Evolutionary conservation across 1,140 invertebrate genomes (phyloP).

Genomic region (Acromyrmex echinatior): DNA sequence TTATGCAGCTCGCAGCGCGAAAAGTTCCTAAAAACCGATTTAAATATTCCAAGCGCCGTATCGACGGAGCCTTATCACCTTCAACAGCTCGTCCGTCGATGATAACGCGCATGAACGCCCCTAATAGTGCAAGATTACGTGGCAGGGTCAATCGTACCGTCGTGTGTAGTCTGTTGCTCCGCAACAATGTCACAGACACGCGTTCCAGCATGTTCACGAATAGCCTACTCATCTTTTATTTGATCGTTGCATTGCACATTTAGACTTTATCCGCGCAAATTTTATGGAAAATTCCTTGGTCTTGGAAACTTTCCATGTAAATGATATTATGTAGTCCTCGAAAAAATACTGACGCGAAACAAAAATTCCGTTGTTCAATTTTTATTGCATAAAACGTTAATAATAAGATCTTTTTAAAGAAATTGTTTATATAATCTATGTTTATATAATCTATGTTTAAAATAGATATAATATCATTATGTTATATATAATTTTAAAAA

Average conservation of each 20-base stretch:
- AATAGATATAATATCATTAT: too few species aligned
- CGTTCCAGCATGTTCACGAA: neutral
- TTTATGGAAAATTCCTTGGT: neutral
- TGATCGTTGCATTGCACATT: neutral
- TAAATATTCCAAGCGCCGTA: slow-evolving; percentile 38
- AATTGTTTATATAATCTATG: too few species aligned
- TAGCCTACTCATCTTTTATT: neutral
- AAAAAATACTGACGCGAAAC: neutral
- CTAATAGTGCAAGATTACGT: slow-evolving; percentile 69
- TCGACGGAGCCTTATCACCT: slow-evolving; percentile 68
- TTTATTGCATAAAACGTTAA: neutral
- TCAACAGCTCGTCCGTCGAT: slow-evolving; percentile 61
- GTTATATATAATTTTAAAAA: too few species aligned
- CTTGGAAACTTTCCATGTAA: slow-evolving; percentile 7
- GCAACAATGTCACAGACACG: slow-evolving; percentile 37
- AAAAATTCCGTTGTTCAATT: neutral
- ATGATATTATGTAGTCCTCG: neutral
- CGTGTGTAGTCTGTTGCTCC: neutral
- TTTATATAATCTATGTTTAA: too few species aligned
- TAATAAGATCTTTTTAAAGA: too few species aligned
- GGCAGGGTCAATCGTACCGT: slow-evolving; percentile 57
- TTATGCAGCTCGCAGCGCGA: neutral
- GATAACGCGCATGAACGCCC: slow-evolving; percentile 71
- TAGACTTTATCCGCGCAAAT: neutral
- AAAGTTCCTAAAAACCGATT: neutral